Conservation (phyloP, 2,113 vertebrate species). For the Carettochelys insculpta region DNA sequence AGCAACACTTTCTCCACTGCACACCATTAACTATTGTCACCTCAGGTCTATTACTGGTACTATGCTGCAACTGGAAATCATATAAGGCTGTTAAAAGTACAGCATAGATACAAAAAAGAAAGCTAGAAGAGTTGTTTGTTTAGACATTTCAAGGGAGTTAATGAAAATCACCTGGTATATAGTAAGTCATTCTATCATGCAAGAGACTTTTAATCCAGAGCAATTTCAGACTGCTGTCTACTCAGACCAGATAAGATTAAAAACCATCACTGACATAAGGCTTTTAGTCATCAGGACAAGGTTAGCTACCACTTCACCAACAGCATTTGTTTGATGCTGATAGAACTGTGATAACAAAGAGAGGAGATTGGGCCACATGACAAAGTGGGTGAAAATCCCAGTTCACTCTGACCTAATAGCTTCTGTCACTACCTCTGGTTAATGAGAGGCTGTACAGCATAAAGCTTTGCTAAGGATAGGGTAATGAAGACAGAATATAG, state of each 20-base stretch:
- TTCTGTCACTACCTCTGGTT: neutral
- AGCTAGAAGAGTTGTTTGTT: neutral
- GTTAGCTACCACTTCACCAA: neutral
- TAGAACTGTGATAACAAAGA: conserved; percentile 2
- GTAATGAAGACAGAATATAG: neutral
- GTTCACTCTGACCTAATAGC: neutral
- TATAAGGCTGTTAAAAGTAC: neutral
- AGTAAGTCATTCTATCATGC: neutral
- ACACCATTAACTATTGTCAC: neutral
- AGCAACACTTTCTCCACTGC: neutral
- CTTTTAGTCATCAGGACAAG: neutral
- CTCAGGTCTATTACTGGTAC: neutral
- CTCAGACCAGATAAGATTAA: neutral
- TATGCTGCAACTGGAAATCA: neutral
- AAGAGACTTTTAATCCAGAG: neutral
- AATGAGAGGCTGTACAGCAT: neutral
- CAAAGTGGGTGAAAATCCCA: neutral
- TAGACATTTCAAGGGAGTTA: neutral
- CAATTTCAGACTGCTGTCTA: neutral
- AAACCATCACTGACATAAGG: neutral
- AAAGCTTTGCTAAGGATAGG: neutral
- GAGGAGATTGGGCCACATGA: neutral
- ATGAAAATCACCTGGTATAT: neutral
- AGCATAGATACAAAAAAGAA: neutral
- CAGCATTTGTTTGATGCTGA: neutral